Percentiles rank a stretch among this genome's conserved stretches.
Evolutionary conservation across 2,888 invertebrate genomes (phyloP).

Genomic region (Diadegma fenestrale): DNA sequence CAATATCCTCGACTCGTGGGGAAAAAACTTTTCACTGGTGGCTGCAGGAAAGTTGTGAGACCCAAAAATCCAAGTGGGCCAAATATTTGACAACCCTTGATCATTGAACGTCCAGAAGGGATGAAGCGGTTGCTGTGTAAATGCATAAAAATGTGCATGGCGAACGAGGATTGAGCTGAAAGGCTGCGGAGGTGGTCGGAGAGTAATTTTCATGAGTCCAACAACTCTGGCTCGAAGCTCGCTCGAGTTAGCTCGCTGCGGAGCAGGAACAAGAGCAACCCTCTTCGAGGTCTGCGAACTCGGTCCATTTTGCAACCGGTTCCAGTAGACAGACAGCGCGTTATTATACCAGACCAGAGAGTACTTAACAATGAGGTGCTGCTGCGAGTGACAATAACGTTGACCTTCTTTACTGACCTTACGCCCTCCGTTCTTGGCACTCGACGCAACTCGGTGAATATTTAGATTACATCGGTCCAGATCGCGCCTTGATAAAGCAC

Average conservation of each 20-base stretch:
- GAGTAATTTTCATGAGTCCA: constrained; percentile 39
- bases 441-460: constrained; percentile 40
- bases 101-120: neutral
- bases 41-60: neutral
- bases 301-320: constrained; percentile 70
- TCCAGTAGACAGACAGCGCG: constrained; percentile 40
- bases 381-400: constrained; percentile 63
- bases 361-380: constrained; percentile 50
- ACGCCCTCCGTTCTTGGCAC: neutral
- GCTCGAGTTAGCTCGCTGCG: no score
- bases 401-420: constrained; percentile 57
- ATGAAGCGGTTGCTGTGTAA: neutral
- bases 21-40: neutral
- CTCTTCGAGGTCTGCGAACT: constrained; percentile 63
- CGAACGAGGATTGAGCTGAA: constrained; percentile 37
- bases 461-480: constrained; percentile 60
- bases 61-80: neutral
- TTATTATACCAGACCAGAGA: constrained; percentile 23
- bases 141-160: constrained; percentile 32
- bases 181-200: constrained; percentile 26
- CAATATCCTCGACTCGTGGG: no score
- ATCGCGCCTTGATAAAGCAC: constrained; percentile 54
- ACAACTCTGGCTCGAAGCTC: constrained; percentile 18
- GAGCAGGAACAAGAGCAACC: constrained; percentile 65
- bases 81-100: neutral